A percentile compares a stretch with the other conserved stretches of the same genome.
Conservation (phyloP, 2,888 invertebrate species). For the Nomada fabriciana region DNA sequence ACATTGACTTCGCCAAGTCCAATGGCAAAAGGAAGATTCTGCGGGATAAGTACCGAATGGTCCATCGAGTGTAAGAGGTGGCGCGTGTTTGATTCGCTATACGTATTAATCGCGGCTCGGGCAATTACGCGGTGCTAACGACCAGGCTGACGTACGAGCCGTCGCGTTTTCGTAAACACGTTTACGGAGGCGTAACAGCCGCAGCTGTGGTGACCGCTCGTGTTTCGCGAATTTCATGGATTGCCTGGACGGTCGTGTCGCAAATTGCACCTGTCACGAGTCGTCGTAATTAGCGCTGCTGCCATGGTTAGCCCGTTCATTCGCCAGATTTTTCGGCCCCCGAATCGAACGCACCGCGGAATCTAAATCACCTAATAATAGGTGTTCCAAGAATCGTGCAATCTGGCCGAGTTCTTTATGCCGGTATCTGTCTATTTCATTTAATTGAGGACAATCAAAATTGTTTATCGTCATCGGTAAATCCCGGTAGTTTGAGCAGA, state of each 20-base stretch:
- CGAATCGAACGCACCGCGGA: background rate
- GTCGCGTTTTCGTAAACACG: slow-evolving; percentile 62
- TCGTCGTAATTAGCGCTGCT: slow-evolving; percentile 54
- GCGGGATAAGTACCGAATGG: background rate
- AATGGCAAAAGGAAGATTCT: background rate
- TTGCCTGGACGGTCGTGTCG: slow-evolving; percentile 47
- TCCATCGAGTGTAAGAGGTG: background rate
- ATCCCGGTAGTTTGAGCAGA: too few relatives aligned
- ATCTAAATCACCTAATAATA: too few relatives aligned
- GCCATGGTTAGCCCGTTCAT: background rate
- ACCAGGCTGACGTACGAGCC: slow-evolving; percentile 58
- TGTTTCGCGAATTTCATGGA: slow-evolving; percentile 64
- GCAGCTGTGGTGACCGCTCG: slow-evolving; percentile 38
- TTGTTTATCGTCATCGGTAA: too few relatives aligned
- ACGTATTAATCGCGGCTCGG: slow-evolving; percentile 59
- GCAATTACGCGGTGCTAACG: slow-evolving; percentile 66
- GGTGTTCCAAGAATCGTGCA: too few relatives aligned
- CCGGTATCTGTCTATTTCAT: too few relatives aligned
- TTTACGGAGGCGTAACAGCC: slow-evolving; percentile 36
- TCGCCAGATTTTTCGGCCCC: background rate
- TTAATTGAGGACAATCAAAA: too few relatives aligned
- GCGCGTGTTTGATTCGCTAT: slow-evolving; percentile 41
- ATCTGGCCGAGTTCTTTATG: too few relatives aligned
- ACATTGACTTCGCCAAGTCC: background rate
- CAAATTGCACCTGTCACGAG: slow-evolving; percentile 67